Conservation (phyloP, 2,113 vertebrate genomes). For the Aegotheles bennettii region DNA sequence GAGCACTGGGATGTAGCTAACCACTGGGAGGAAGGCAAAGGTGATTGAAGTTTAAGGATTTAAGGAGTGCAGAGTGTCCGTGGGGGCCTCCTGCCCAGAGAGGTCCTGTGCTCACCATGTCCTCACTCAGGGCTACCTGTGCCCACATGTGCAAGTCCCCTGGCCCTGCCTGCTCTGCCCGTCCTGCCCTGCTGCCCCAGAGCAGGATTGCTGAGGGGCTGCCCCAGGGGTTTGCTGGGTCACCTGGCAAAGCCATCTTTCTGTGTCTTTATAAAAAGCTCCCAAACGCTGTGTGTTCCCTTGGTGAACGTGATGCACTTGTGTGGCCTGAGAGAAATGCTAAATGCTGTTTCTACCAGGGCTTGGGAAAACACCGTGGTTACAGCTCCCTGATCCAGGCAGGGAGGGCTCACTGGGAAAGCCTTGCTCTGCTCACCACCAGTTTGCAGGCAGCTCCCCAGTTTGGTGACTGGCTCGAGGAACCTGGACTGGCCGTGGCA, state of each 20-base stretch:
- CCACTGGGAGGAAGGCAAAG: neutral
- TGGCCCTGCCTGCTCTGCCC: neutral
- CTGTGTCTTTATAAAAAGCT: neutral
- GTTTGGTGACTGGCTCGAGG: neutral
- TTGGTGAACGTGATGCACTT: neutral
- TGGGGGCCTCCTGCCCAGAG: neutral
- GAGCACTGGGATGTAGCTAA: neutral
- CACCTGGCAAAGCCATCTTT: neutral
- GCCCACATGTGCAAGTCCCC: neutral
- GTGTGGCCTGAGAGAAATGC: neutral
- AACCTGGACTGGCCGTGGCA: rapidly evolving
- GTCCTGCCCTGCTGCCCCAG: neutral
- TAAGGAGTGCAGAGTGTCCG: neutral
- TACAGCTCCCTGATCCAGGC: rapidly evolving
- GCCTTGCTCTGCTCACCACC: neutral
- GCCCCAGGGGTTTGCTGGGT: neutral
- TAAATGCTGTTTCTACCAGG: neutral
- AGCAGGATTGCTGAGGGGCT: neutral
- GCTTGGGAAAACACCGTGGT: rapidly evolving
- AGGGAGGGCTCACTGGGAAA: neutral
- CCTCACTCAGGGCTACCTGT: neutral
- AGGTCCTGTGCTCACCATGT: neutral
- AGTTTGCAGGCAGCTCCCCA: neutral
- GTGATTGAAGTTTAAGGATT: neutral
- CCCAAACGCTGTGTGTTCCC: neutral